Evolutionary conservation across 2,888 invertebrate species (phyloP).

Genomic region (Pandemis heparana): DNA sequence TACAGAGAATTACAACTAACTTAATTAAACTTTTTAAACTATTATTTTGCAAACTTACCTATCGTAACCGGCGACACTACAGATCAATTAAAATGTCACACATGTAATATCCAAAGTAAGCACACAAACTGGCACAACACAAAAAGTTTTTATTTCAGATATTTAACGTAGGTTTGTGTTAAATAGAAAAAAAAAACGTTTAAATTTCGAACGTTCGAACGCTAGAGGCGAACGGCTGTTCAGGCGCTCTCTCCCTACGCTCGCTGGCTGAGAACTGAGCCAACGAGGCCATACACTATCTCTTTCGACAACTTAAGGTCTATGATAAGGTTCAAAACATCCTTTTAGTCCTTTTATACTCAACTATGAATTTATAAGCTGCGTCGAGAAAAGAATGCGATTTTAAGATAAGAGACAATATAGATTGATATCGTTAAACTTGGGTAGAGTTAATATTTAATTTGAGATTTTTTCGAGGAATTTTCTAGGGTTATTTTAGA

Average conservation of each 20-base stretch:
- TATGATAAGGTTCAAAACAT: constrained; percentile 75
- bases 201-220: constrained; percentile 48
- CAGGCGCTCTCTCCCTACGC: constrained; percentile 68
- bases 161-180: constrained; percentile 30
- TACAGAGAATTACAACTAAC: not conserved
- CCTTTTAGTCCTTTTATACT: constrained; percentile 55
- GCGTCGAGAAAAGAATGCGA: constrained; percentile 42
- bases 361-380: constrained; percentile 40
- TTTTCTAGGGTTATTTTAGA: constrained; percentile 29
- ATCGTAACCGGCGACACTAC: not conserved
- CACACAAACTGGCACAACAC: constrained; percentile 45
- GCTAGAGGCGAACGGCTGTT: constrained; percentile 64
- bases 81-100: constrained; percentile 45
- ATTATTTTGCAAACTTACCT: constrained; percentile 30
- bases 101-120: constrained; percentile 37
- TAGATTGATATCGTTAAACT: constrained; percentile 27
- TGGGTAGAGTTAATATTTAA: constrained; percentile 28
- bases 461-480: constrained; percentile 24
- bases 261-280: constrained; percentile 64
- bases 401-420: constrained; percentile 40
- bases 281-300: constrained; percentile 68
- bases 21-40: not conserved
- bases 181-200: constrained; percentile 36
- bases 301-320: constrained; percentile 69
- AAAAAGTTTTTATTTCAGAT: constrained; percentile 18